A percentile compares a stretch with the other conserved stretches of the same genome.
Evolutionary conservation across 2,797 vertebrate species (phyloP).

Genomic region (Babyrousa celebensis): DNA sequence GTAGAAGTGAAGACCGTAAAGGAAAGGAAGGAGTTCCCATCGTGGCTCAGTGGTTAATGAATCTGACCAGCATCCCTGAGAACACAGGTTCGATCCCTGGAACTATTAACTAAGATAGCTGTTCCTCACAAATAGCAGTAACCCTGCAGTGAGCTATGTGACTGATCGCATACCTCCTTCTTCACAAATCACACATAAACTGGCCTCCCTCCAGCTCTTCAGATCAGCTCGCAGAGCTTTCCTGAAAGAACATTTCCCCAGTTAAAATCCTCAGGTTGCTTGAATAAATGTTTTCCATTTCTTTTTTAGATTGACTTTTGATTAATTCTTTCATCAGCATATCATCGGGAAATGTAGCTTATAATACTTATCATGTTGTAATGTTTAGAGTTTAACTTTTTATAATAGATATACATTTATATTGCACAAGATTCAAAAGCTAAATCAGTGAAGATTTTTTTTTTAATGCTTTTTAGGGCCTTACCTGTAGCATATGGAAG

Average conservation of each 20-base stretch:
- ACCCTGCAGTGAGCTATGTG: not conserved
- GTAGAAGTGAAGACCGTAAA: not conserved
- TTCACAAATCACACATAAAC: not conserved
- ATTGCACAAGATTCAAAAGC: slow-evolving; percentile 12
- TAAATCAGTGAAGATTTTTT: not conserved
- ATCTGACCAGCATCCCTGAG: too few relatives aligned
- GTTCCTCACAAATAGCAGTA: not conserved
- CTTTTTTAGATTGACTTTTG: not conserved
- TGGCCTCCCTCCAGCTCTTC: not conserved
- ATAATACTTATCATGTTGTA: not conserved
- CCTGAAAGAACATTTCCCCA: not conserved
- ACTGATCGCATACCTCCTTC: not conserved
- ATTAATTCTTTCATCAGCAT: not conserved
- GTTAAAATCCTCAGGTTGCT: not conserved
- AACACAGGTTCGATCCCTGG: too few relatives aligned
- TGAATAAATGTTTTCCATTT: not conserved
- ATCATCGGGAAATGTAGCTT: slow-evolving; percentile 21
- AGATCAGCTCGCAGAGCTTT: not conserved
- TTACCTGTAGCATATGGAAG: too few relatives aligned
- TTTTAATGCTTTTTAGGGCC: too few relatives aligned
- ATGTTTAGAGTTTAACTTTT: slow-evolving; percentile 58
- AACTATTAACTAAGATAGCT: not conserved
- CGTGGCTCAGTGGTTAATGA: too few relatives aligned
- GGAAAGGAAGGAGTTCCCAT: too few relatives aligned
- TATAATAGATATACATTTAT: slow-evolving; percentile 39